Base-by-base conservation (phyloP, 2,888 invertebrate genomes). In the Melieria omissa region DNA sequence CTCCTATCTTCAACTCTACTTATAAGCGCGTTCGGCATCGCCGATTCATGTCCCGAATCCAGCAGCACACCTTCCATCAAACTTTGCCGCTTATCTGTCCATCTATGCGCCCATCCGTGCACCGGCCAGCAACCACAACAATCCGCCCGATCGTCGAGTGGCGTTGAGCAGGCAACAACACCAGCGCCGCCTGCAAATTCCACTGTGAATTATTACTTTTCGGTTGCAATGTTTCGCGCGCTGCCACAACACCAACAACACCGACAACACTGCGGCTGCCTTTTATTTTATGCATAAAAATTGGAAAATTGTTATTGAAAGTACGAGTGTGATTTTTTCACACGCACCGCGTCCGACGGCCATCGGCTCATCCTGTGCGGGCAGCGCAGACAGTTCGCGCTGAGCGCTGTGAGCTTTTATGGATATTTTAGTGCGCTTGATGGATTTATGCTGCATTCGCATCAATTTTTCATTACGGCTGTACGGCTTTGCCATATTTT, bases 361-460 rank as follows among this genome's bases (percentile, higher is more conserved):
- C 42, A 10, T 10, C 45, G 45, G 5, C 9, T 55, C n/a, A 45
- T 14, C 49, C 10, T 52, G 63, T 47, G 61, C 45, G 54, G 12
- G n/a, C 60, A 42, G 16, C 16, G 55, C 52, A 68, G 52, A 55
- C 41, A 67, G 57, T 16, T 42, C 14, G 29, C 29, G 29, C 29
- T 29, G 29, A 29, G 29, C 29, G 29, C 29, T 29, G n/a, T 14
- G n/a, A 29, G 44, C 12, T 14, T 6, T 44, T 42, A 3, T 45
- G n/a, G 41, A n/a, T 47, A 41, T 67, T 67, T 67, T 58, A 60
- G 60, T 60, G 67, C 42, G 55, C 57, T 65, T 71, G 71, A 71
- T 71, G 71, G 65, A 71, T 71, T 71, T 71, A 71, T 71, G 71
- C 61, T 71, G 58, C 65, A 71, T 71, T 71, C 55, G 65, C 71